Conservation (phyloP, 1,140 invertebrate genomes). For the Palaemon carinicauda region DNA sequence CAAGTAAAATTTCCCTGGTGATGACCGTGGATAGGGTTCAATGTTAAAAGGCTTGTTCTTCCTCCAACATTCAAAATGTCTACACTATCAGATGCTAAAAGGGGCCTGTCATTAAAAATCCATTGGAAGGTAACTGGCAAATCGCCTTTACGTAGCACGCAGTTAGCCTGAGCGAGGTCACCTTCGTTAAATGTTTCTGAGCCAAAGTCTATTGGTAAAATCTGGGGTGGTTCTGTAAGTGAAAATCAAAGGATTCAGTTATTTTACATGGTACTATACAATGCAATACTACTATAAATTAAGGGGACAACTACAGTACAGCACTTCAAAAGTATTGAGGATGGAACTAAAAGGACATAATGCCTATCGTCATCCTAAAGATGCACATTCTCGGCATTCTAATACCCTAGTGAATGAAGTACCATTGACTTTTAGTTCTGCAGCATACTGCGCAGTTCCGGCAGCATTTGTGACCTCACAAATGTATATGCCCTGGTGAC, state of each 20-base stretch:
- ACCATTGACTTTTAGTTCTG: slow-evolving; percentile 66
- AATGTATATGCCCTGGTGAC: slow-evolving; percentile 78
- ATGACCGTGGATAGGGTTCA: slow-evolving; percentile 43
- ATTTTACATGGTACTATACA: neutral
- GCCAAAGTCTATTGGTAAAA: slow-evolving; percentile 50
- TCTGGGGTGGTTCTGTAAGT: slow-evolving; percentile 26
- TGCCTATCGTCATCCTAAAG: neutral
- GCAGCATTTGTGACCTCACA: slow-evolving; percentile 77
- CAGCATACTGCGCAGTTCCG: slow-evolving; percentile 71
- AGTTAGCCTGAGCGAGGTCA: slow-evolving; percentile 72
- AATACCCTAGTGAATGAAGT: neutral
- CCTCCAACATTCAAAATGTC: slow-evolving; percentile 27
- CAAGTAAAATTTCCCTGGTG: slow-evolving; percentile 62
- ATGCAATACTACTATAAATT: neutral
- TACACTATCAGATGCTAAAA: slow-evolving; percentile 25
- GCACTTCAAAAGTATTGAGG: no score
- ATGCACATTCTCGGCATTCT: neutral
- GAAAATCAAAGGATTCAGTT: neutral
- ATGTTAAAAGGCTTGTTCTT: slow-evolving; percentile 57
- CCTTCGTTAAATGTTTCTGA: slow-evolving; percentile 63
- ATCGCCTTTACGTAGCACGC: slow-evolving; percentile 85
- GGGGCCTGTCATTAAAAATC: slow-evolving; percentile 73
- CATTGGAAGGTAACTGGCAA: slow-evolving; percentile 80
- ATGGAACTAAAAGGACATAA: no score
- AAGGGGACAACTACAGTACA: no score